Evolutionary conservation across 1,140 invertebrate genomes (phyloP).

Genomic region (Calliphora vicina): DNA sequence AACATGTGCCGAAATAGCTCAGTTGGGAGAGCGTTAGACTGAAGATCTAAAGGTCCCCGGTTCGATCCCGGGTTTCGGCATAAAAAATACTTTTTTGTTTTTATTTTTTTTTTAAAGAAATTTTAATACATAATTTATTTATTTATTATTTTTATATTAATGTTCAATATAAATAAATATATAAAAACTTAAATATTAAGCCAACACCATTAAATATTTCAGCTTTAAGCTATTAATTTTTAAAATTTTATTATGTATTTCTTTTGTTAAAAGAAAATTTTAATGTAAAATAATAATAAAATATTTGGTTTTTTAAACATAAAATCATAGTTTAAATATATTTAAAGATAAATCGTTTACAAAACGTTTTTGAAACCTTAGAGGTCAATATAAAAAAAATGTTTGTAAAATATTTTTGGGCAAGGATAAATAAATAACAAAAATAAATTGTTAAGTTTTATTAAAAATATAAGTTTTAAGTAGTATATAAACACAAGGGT

Average conservation of each 20-base stretch:
- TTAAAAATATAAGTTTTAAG: no score
- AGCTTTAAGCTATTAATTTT: background rate
- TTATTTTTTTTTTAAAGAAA: background rate
- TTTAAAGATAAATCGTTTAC: background rate
- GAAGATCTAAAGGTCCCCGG: constrained; percentile 83
- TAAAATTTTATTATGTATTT: no score
- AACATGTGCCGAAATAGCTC: constrained; percentile 75
- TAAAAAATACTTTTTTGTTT: background rate
- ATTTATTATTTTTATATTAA: background rate
- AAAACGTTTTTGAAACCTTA: background rate
- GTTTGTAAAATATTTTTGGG: no score
- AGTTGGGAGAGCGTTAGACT: constrained; percentile 84
- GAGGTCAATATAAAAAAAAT: background rate
- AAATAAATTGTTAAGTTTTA: no score
- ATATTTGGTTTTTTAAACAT: background rate
- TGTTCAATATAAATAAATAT: constrained; percentile 17
- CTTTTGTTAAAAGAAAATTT: background rate
- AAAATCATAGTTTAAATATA: no score
- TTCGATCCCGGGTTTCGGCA: constrained; percentile 80
- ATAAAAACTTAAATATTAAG: background rate
- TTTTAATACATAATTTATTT: background rate
- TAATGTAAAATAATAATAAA: background rate
- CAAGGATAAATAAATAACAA: no score
- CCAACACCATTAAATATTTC: constrained; percentile 13
- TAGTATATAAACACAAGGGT: background rate